These are phyloP conservation scores for Menidia beryllina DNA, from an alignment of 2,113 vertebrate species.

Conservation along the genomic window DNA sequence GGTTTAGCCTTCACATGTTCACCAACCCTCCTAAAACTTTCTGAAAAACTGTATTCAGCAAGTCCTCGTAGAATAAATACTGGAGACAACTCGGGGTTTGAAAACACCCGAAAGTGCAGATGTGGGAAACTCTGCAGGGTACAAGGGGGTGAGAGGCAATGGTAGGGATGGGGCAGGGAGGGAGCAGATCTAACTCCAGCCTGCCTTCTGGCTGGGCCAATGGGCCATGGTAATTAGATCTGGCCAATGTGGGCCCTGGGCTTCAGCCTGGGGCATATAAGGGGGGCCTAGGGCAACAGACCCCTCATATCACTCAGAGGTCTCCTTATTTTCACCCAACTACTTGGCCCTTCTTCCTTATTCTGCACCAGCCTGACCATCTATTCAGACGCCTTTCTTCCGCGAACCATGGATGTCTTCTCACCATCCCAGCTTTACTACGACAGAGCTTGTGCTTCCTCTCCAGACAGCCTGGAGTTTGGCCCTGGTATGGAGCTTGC, in stretches of 20 bases:
- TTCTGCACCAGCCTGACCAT: slow-evolving; percentile 23
- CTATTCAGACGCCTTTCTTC: slow-evolving; percentile 8
- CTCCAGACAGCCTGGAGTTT: slow-evolving; percentile 88
- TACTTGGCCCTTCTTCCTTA: slow-evolving; percentile 34
- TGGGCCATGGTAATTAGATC: slow-evolving; percentile 91
- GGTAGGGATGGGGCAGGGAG: slow-evolving; percentile 70
- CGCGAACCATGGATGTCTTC: slow-evolving; percentile 88
- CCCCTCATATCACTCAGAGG: slow-evolving; percentile 82
- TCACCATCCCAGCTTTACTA: slow-evolving; percentile 91
- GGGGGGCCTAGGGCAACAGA: slow-evolving; percentile 80
- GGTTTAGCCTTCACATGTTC: slow-evolving; percentile 1
- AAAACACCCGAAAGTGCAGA: slow-evolving; percentile 82
- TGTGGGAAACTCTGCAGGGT: slow-evolving; percentile 84
- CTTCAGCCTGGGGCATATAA: slow-evolving; percentile 87
- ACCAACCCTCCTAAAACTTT: slow-evolving; percentile 24
- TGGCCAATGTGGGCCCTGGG: slow-evolving; percentile 85
- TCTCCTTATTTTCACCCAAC: slow-evolving; percentile 59
- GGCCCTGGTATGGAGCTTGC: slow-evolving; percentile 79
- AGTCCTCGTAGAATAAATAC: slow-evolving; percentile 34
- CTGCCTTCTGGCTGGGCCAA: slow-evolving; percentile 80
- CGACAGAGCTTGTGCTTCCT: slow-evolving; percentile 88
- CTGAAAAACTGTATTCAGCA: slow-evolving; percentile 30
- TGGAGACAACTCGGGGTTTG: slow-evolving; percentile 62
- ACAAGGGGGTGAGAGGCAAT: slow-evolving; percentile 61
- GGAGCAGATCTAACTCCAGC: slow-evolving; percentile 72